A percentile compares a stretch with the other conserved stretches of the same genome.
These are phyloP conservation scores for Siniperca scherzeri DNA, from an alignment of 2,797 vertebrate genomes.

Conservation along the genomic window DNA sequence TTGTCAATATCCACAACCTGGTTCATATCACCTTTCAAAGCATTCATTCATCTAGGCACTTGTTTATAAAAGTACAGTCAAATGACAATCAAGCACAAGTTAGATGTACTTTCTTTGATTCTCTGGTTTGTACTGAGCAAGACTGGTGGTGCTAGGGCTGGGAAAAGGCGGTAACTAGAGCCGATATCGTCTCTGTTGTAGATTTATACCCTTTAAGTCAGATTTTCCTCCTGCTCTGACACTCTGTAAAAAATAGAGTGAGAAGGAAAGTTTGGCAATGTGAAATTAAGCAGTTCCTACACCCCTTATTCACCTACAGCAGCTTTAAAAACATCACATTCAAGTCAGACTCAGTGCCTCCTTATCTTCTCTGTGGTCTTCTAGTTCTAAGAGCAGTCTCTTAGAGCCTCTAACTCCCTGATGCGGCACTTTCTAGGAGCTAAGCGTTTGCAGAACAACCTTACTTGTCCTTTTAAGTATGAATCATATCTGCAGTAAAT, in stretches of 20 bases:
- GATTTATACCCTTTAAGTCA: not conserved
- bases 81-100: constrained; percentile 25
- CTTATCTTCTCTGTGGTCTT: not conserved
- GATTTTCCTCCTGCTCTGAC: not conserved
- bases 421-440: not conserved
- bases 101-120: constrained; percentile 23
- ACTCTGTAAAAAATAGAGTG: not conserved
- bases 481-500: constrained; percentile 28
- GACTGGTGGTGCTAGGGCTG: not conserved
- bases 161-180: not conserved
- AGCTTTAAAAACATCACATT: not conserved
- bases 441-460: constrained; percentile 12
- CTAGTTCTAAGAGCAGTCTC: not conserved
- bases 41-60: constrained; percentile 34
- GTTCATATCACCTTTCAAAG: constrained; percentile 63
- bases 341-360: not conserved
- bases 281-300: not conserved
- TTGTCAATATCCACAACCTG: constrained; percentile 51
- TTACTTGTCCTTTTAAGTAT: constrained; percentile 29
- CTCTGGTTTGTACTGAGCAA: constrained; percentile 13
- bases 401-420: not conserved
- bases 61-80: constrained; percentile 50
- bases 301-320: not conserved
- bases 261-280: not conserved
- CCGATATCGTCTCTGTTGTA: not conserved